These are phyloP conservation scores for Polyommatus icarus DNA, from an alignment of 2,888 invertebrate species.

Conservation along the genomic window DNA sequence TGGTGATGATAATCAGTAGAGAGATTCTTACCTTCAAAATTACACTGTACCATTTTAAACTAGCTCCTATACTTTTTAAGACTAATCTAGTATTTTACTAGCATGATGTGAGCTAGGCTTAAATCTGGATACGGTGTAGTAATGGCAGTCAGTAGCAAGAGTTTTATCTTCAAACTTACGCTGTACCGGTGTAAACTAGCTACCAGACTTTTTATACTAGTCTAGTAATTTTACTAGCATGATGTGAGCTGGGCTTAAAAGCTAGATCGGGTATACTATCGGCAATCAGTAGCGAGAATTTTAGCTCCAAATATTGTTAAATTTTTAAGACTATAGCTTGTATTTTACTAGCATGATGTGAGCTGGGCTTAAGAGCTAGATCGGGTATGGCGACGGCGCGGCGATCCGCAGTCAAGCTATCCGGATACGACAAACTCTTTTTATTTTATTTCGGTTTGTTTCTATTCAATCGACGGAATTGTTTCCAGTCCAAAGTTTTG, in stretches of 20 bases:
- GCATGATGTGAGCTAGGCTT: conserved; percentile 41
- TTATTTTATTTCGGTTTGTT: conserved; percentile 71
- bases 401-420: conserved; percentile 74
- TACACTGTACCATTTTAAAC: too few species aligned
- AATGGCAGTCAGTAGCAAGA: conserved; percentile 57
- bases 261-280: too few species aligned
- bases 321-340: too few species aligned
- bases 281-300: too few species aligned
- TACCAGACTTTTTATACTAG: too few species aligned
- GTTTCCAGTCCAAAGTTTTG: conserved; percentile 56
- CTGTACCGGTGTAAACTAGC: too few species aligned
- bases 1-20: too few species aligned
- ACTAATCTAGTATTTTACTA: not conserved
- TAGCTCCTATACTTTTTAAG: too few species aligned
- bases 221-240: not conserved
- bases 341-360: not conserved
- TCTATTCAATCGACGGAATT: conserved; percentile 67
- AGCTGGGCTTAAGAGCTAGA: conserved; percentile 55
- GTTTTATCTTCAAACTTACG: too few species aligned
- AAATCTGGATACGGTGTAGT: conserved; percentile 66
- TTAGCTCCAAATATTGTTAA: too few species aligned
- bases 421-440: conserved; percentile 71
- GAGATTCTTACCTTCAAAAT: too few species aligned
- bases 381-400: conserved; percentile 71
- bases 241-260: too few species aligned